Base-by-base conservation (phyloP, 2,888 invertebrate species). In the Frankliniella intonsa region DNA sequence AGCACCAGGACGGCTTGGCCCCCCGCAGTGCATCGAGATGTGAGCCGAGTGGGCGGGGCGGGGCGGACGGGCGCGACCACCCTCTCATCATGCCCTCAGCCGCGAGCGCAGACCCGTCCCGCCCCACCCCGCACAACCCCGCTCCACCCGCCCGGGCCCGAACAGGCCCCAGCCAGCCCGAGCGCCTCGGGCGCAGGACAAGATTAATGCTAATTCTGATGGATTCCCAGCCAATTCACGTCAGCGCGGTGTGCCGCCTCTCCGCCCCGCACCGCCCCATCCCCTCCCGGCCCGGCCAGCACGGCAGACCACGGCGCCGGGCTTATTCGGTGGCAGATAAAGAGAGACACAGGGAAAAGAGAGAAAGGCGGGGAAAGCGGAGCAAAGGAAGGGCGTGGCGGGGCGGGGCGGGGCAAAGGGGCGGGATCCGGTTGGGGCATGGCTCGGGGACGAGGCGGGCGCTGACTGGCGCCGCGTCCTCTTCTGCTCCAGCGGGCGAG, bases 181-280 rank as follows among this genome's bases (percentile, higher is more conserved):
- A n/a, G 62, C 19, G 14, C 62, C 62, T 62, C 62, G 7, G 62
- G 55, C 14, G 55, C 19, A 62, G 62, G 62, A 62, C 62, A 62
- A 62, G 62, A 62, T 62, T 62, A 62, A 62, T 62, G 62, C 62
- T 62, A 62, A 62, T 62, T 62, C 62, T 62, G 62, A 62, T 62
- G 62, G 62, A 62, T 62, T 62, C 62, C 62, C 62, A 3, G 62
- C 62, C 62, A 62, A 62, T 62, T 62, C 62, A 62, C 62, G 62
- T 62, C 62, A 62, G 38, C 38, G 38, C 38, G 38, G 38, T 5
- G 38, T 38, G 38, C 5, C 38, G 2, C 2, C 38, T 38, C 5
- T 5, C 38, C 38, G 38, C 38, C 38, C 38, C 38, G 38, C n/a
- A n/a, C n/a, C n/a, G n/a, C n/a, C n/a, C n/a, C n/a, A n/a, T n/a